phyloP scores from a whole-genome alignment of 2,888 invertebrate species.

The Apamea monoglypha region DNA sequence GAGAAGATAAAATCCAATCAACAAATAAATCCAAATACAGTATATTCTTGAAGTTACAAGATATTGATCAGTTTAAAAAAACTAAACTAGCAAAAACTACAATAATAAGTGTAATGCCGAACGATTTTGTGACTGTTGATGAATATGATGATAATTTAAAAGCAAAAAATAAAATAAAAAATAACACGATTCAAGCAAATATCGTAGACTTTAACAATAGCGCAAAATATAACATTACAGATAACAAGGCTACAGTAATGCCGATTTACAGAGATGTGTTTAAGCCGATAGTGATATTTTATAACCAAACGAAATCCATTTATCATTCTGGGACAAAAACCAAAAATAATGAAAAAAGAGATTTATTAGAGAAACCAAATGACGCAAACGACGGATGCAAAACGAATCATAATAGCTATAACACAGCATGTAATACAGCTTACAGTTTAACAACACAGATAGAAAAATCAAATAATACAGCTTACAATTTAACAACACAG shows the following conservation, averaged over 20 bases:
- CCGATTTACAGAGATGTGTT: neutral
- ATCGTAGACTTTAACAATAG: constrained; percentile 6
- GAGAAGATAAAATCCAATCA: constrained; percentile 22
- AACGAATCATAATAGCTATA: neutral
- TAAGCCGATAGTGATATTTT: constrained; percentile 17
- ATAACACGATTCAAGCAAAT: neutral
- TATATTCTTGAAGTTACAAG: constrained; percentile 21
- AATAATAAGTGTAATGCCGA: constrained; percentile 68
- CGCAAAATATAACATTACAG: neutral
- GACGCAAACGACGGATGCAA: neutral
- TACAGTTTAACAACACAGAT: neutral
- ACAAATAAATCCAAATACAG: constrained; percentile 29
- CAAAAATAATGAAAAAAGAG: neutral
- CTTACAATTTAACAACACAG: neutral
- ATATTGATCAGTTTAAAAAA: constrained; percentile 14
- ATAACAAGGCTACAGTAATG: constrained; percentile 1
- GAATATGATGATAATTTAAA: constrained; percentile 34
- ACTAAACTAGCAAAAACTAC: constrained; percentile 54
- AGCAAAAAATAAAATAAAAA: neutral
- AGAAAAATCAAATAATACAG: neutral
- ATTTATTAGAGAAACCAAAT: neutral
- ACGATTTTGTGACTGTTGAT: constrained; percentile 66
- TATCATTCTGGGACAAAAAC: neutral
- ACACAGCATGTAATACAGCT: neutral
- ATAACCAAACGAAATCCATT: constrained; percentile 23